Evolutionary conservation across 1,140 invertebrate species (phyloP).

Genomic region (Orussus abietinus): DNA sequence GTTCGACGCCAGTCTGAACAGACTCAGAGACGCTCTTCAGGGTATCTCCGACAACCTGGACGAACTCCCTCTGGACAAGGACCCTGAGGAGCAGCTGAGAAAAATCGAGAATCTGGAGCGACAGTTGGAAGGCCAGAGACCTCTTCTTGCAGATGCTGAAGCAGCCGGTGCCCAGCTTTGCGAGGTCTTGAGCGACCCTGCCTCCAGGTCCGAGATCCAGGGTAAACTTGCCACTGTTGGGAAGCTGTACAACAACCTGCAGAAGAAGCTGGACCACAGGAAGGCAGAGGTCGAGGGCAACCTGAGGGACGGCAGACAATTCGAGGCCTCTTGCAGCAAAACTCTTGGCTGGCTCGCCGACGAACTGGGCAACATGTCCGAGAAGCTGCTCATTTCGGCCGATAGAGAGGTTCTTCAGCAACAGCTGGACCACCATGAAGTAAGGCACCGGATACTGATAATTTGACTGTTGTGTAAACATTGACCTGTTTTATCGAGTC

Average conservation of each 20-base stretch:
- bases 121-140: constrained; percentile 82
- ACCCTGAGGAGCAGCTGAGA: constrained; percentile 81
- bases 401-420: constrained; percentile 77
- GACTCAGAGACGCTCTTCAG: constrained; percentile 77
- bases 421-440: constrained; percentile 83
- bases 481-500: constrained; percentile 6
- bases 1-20: constrained; percentile 80
- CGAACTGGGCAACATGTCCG: constrained; percentile 69
- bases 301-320: constrained; percentile 76
- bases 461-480: not conserved
- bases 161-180: constrained; percentile 80
- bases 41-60: constrained; percentile 83
- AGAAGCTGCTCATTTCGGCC: constrained; percentile 79
- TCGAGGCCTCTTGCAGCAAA: constrained; percentile 80
- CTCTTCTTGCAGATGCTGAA: constrained; percentile 82
- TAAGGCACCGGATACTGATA: constrained; percentile 19
- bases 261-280: constrained; percentile 83
- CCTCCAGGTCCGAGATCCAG: constrained; percentile 85
- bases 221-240: constrained; percentile 78
- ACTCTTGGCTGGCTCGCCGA: constrained; percentile 85
- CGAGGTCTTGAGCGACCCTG: constrained; percentile 85
- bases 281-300: constrained; percentile 88
- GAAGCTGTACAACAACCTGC: constrained; percentile 79
- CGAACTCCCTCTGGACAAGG: constrained; percentile 74
- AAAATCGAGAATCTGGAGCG: constrained; percentile 83